Evolutionary conservation across 2,113 vertebrate genomes (phyloP), one percentile per base, ranked within the genome.

Genomic region (Neomonachus schauinslandi): DNA sequence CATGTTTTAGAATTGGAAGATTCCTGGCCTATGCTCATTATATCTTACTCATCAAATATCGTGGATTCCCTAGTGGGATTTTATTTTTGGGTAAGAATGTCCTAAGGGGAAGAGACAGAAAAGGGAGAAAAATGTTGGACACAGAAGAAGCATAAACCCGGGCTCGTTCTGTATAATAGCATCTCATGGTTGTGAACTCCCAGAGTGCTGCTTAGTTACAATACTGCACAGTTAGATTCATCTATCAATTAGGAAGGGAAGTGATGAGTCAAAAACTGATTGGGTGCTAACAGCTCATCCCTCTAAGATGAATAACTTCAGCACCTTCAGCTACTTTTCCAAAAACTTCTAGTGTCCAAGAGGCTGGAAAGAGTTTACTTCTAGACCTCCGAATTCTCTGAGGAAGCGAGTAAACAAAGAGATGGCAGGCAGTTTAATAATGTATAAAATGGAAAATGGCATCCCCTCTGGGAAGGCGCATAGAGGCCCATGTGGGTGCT

Each of bases 201-300:
- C 57, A 39, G 49, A 71, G 33, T 83, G 82, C 10, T 77, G 10
- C 55, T 92, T 59, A n/a, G 65, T 94, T 94, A 31, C 19, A 61
- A 3, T 15, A n/a, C 55, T 83, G 96, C 69, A n/a, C 28, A 51
- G 61, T 87, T 28, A 88, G 72, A 79, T 51, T 31, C 76, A 39
- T 63, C 72, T 86, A 46, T 92, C 92, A 95, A 92, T 93, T 83
- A 95, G 24, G 15, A 39, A 94, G 55, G 76, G 49, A 89, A 72
- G 26, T 26, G 21, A 24, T 49, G 83, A 90, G 14, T 92, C 42
- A 87, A 61, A 46, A 71, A 15, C 19, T 42, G 10, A 39, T 85
- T 18, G n/a, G 86, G 5, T 46, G 9, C 24, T 36, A 46, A 55
- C 61, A 63, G 4, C 5, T 61, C 49, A 13, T 77, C 8, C 28